phyloP scores from a whole-genome alignment of 1,140 invertebrate species.

The Drosophila micromelanica region DNA sequence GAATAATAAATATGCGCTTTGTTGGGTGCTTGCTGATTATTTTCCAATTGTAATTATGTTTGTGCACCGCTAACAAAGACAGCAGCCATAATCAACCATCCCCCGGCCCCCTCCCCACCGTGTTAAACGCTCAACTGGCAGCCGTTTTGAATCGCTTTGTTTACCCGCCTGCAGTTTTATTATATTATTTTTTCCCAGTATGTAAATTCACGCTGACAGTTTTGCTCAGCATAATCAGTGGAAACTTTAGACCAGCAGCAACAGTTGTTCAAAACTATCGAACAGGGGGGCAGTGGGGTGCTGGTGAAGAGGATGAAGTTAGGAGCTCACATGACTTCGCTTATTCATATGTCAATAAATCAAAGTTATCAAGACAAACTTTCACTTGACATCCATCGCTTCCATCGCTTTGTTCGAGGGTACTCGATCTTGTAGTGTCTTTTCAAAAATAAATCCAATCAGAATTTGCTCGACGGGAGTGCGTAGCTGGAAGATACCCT shows the following conservation, averaged over 20 bases:
- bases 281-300: background rate
- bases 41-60: conserved; percentile 49
- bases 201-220: conserved; percentile 17
- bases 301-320: background rate
- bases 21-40: conserved; percentile 27
- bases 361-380: conserved; percentile 28
- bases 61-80: conserved; percentile 27
- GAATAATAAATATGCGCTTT: too few species aligned
- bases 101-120: too few species aligned
- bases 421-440: background rate
- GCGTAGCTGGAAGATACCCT: background rate
- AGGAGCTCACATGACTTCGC: conserved; percentile 29
- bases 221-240: conserved; percentile 38
- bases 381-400: conserved; percentile 19
- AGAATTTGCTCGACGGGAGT: background rate
- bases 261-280: conserved; percentile 13
- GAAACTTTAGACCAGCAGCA: conserved; percentile 25
- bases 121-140: background rate
- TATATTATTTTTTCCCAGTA: background rate
- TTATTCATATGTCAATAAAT: conserved; percentile 30
- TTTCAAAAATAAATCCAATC: background rate
- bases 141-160: conserved; percentile 37
- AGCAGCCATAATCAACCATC: conserved; percentile 6
- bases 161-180: conserved; percentile 30
- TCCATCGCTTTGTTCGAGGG: background rate